Evolutionary conservation across 1,140 invertebrate species (phyloP), one percentile per base, ranked within the genome.

Genomic region (Conus betulinus): DNA sequence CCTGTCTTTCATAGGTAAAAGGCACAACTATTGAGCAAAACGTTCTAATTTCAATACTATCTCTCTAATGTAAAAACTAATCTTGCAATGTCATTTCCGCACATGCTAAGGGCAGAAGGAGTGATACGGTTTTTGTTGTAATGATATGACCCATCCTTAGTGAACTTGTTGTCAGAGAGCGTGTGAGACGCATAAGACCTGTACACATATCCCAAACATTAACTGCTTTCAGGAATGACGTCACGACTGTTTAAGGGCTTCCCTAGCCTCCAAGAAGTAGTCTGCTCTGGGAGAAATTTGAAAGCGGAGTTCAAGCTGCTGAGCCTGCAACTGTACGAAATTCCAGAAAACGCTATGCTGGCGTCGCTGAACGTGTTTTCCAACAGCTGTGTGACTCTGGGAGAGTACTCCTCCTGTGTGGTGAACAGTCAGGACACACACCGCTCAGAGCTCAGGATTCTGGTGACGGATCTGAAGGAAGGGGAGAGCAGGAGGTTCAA

Each of bases 191-290:
- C 39, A 3, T 39, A 39, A 39, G 39, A 39, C 39, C 39, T 39
- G 39, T 39, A 39, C 39, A 39, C 39, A 39, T 39, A 39, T 39
- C 39, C 39, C 39, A 39, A 39, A 39, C 39, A 39, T 39, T 60
- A 60, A 60, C 57, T 60, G 57, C 15, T 85, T 85, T 10, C 84
- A 85, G 84, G 84, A 39, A 67, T 85, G 25, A 85, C 57, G 57
- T 53, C 57, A 67, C 84, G 84, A 7, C 25, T n/a, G 23, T 85
- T 71, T 57, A 53, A 57, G 3, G 84, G 84, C 11, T 27, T 85
- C 25, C 84, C 84, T 7, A 85, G 84, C 25, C 27, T 85, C 11
- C 55, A 85, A 57, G 84, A 85, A 39, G 84, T 85, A 55, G 84
- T 60, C 27, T 85, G 84, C 27, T 67, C 57, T n/a, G 84, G 84